Percentiles rank a stretch among this genome's conserved stretches.
phyloP scores from a whole-genome alignment of 2,888 invertebrate species.

The Eristalis arbustorum region DNA sequence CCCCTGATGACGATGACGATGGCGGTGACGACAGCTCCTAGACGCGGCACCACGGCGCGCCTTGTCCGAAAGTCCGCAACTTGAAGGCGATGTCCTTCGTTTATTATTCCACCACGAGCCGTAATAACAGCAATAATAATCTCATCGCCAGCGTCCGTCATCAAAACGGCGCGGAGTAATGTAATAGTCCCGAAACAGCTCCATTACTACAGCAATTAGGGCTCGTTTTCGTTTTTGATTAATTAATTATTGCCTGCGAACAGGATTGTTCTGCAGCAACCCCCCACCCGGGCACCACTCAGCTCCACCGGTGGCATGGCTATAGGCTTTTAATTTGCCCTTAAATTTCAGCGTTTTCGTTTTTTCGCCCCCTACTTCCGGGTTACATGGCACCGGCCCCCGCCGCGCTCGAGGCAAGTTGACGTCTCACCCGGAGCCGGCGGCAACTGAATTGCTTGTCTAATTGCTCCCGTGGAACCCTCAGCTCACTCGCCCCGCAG shows the following conservation, averaged over 20 bases:
- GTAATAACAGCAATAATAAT: conserved; percentile 56
- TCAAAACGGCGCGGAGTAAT: conserved; percentile 45
- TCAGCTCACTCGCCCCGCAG: not conserved
- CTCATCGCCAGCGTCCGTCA: conserved; percentile 53
- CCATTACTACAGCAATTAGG: conserved; percentile 53
- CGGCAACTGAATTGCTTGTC: conserved; percentile 29
- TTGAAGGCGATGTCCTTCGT: conserved; percentile 10
- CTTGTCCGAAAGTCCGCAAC: conserved; percentile 19
- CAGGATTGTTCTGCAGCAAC: conserved; percentile 14
- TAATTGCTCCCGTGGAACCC: conserved; percentile 37
- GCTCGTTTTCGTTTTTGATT: conserved; percentile 55
- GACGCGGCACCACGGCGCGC: not conserved
- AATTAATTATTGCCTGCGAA: conserved; percentile 54
- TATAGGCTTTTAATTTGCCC: conserved; percentile 53
- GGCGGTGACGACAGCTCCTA: not conserved
- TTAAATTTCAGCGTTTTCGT: conserved; percentile 15
- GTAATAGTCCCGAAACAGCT: conserved; percentile 54
- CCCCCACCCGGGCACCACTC: not conserved
- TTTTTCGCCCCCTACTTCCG: not conserved
- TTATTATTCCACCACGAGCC: conserved; percentile 43
- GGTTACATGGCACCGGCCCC: not conserved
- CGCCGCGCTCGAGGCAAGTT: not conserved
- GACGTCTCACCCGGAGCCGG: not conserved
- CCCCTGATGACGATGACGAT: not conserved
- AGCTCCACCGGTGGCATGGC: conserved; percentile 8